Percentiles rank a stretch among this genome's conserved stretches.
Evolutionary conservation across 2,797 vertebrate species (phyloP).

Genomic region (Alauda arvensis): DNA sequence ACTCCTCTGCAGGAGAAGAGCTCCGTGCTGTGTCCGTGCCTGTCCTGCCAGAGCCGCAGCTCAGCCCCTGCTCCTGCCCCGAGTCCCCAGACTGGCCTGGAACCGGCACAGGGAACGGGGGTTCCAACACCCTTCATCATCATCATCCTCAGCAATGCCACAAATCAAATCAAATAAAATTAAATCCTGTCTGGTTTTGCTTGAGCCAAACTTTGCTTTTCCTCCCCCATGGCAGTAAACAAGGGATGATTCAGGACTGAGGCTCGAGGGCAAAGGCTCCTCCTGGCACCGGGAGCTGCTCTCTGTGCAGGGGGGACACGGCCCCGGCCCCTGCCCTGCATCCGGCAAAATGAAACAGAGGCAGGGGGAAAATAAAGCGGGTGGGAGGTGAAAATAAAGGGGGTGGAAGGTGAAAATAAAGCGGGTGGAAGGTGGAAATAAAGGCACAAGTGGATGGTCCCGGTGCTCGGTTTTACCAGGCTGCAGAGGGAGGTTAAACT

Average conservation of each 20-base stretch:
- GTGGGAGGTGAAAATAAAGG: background rate
- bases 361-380: background rate
- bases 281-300: background rate
- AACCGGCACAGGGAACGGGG: background rate
- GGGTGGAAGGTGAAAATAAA: background rate
- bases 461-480: background rate
- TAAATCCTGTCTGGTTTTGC: background rate
- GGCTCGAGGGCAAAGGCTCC: constrained; percentile 52
- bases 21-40: background rate
- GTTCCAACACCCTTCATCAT: background rate
- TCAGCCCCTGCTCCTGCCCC: background rate
- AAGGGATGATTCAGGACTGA: constrained; percentile 54
- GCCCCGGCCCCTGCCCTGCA: background rate
- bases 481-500: fast-evolving
- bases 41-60: background rate
- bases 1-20: background rate
- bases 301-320: background rate
- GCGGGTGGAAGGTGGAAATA: background rate
- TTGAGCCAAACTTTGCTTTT: constrained; percentile 10
- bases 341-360: background rate
- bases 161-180: background rate
- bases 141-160: background rate
- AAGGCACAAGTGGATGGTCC: background rate
- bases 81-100: background rate
- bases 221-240: constrained; percentile 4